phyloP scores from a whole-genome alignment of 2,113 vertebrate genomes.

The Erythrolamprus reginae region DNA sequence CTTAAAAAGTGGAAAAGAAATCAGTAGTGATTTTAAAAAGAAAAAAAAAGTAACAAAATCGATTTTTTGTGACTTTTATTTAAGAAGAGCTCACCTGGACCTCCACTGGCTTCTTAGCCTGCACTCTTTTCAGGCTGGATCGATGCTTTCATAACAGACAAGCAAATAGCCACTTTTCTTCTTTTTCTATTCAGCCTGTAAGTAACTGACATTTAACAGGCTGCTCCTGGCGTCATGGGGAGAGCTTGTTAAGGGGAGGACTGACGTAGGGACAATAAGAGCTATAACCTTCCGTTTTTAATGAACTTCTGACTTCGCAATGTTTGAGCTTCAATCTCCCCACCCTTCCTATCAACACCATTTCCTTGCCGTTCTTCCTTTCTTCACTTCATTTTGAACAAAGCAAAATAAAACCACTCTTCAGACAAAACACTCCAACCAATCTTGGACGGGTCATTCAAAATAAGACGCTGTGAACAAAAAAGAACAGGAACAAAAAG shows the following conservation, averaged over 20 bases:
- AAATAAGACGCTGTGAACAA: background rate
- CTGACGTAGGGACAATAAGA: constrained; percentile 25
- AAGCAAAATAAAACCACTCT: constrained; percentile 2
- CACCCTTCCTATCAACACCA: background rate
- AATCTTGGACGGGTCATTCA: background rate
- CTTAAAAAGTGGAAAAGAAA: background rate
- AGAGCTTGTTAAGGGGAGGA: constrained; percentile 17
- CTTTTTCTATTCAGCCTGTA: constrained; percentile 6
- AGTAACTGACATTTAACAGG: constrained; percentile 32
- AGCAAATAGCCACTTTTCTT: background rate
- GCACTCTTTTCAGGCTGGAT: background rate
- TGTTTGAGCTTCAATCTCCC: background rate
- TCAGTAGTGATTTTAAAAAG: background rate
- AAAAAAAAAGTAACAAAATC: background rate
- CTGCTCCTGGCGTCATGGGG: constrained; percentile 17
- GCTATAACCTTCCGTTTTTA: constrained; percentile 21
- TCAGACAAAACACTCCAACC: background rate
- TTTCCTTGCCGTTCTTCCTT: background rate
- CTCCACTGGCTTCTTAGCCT: background rate
- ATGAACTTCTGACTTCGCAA: constrained; percentile 12
- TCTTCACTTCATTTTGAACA: background rate
- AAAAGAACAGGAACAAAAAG: background rate
- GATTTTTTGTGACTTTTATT: background rate
- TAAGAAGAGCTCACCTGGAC: background rate
- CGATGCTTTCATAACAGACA: background rate